Conservation (phyloP, 2,113 vertebrate species). For the Brachypodius melanocephalos region DNA sequence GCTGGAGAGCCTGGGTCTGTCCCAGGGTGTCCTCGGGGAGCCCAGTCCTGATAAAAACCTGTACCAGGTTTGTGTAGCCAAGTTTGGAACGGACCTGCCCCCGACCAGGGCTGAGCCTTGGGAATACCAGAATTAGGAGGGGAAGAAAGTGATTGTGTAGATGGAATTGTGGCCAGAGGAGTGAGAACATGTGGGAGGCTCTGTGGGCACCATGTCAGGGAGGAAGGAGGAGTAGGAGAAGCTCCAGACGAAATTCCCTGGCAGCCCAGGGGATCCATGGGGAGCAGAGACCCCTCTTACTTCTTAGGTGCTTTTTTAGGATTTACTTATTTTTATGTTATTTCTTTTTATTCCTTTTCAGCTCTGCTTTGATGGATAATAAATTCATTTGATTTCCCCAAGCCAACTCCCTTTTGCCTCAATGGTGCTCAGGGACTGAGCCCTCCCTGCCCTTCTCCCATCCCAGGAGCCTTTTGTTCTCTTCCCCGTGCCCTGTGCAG, state of each 20-base stretch:
- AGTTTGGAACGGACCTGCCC: not conserved
- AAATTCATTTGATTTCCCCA: not conserved
- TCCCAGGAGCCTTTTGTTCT: not conserved
- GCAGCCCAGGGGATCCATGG: not conserved
- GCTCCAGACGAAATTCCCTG: not conserved
- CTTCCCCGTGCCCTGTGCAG: not conserved
- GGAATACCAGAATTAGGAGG: not conserved
- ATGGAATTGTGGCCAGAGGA: not conserved
- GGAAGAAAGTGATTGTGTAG: not conserved
- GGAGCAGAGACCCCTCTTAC: not conserved
- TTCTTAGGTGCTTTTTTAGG: not conserved
- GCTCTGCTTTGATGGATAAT: not conserved
- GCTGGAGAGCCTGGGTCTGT: not conserved
- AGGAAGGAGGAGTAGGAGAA: not conserved
- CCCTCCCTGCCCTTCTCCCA: not conserved
- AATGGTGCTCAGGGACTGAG: not conserved
- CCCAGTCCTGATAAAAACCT: not conserved
- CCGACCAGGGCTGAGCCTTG: not conserved
- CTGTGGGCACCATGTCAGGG: not conserved
- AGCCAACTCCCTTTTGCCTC: too few relatives aligned
- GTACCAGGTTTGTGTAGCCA: not conserved
- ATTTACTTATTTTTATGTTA: not conserved
- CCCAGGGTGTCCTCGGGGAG: rapidly evolving
- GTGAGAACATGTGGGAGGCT: not conserved
- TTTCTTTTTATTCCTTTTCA: not conserved